Evolutionary conservation across 2,888 invertebrate species (phyloP).

Genomic region (Elysia crispata): DNA sequence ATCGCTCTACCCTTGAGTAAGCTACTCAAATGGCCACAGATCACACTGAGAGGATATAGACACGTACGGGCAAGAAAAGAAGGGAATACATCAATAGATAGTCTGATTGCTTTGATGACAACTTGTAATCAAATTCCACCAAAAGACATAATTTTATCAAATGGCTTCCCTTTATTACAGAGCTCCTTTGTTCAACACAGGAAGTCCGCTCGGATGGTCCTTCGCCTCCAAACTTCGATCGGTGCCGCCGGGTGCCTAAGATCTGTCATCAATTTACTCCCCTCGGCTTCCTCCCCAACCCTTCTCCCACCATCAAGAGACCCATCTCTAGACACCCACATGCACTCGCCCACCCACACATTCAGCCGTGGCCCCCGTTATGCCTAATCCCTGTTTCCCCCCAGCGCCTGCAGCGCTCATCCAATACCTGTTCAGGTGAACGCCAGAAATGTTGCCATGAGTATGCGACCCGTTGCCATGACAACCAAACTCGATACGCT

Average conservation of each 20-base stretch:
- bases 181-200: too few relatives aligned
- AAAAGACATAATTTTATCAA: too few relatives aligned
- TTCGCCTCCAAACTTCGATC: not conserved
- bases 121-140: too few relatives aligned
- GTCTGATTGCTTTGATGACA: too few relatives aligned
- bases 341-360: too few relatives aligned
- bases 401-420: not conserved
- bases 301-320: not conserved
- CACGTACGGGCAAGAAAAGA: too few relatives aligned
- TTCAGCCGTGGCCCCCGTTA: not conserved
- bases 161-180: too few relatives aligned
- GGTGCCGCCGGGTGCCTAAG: not conserved
- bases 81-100: too few relatives aligned
- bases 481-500: slow-evolving; percentile 53
- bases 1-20: too few relatives aligned
- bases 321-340: not conserved
- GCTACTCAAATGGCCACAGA: too few relatives aligned
- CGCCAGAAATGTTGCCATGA: slow-evolving; percentile 45
- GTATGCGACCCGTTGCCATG: slow-evolving; percentile 51
- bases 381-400: not conserved
- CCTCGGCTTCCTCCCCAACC: not conserved
- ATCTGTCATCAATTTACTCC: not conserved
- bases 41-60: too few relatives aligned
- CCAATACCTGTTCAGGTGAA: slow-evolving; percentile 45
- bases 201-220: too few relatives aligned